Evolutionary conservation across 2,888 invertebrate genomes (phyloP).

Genomic region (Halictus quadricinctus): DNA sequence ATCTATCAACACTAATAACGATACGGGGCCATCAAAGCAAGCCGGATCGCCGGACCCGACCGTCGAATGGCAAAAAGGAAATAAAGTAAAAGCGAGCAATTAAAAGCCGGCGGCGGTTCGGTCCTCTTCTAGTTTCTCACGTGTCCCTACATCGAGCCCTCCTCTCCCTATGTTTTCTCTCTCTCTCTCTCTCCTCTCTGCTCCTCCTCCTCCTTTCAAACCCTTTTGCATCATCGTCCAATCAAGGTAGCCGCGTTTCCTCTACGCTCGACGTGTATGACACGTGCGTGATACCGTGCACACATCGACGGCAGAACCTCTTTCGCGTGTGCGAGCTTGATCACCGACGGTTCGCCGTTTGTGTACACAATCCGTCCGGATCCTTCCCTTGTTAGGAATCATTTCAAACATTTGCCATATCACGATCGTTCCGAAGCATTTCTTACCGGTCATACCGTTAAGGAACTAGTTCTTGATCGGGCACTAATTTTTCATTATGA

Average conservation of each 20-base stretch:
- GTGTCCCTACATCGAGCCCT: not conserved
- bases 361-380: constrained; percentile 53
- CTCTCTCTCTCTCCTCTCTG: constrained; percentile 17
- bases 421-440: constrained; percentile 65
- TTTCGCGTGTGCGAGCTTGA: not conserved
- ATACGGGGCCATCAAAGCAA: constrained; percentile 65
- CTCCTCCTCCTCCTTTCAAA: constrained; percentile 41
- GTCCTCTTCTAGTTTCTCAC: constrained; percentile 28
- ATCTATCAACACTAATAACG: constrained; percentile 64
- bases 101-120: constrained; percentile 65
- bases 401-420: constrained; percentile 73
- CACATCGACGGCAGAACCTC: not conserved
- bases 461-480: no score
- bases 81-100: constrained; percentile 72
- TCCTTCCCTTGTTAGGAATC: constrained; percentile 70
- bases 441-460: constrained; percentile 54
- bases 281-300: not conserved
- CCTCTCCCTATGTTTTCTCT: not conserved
- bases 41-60: constrained; percentile 45
- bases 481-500: no score
- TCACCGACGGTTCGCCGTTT: constrained; percentile 23
- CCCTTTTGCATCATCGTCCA: constrained; percentile 68
- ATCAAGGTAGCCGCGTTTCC: constrained; percentile 60
- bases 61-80: constrained; percentile 64
- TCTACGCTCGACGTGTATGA: not conserved